Base-by-base conservation (phyloP, 2,797 vertebrate species). In the Rhodeus uyekii region DNA sequence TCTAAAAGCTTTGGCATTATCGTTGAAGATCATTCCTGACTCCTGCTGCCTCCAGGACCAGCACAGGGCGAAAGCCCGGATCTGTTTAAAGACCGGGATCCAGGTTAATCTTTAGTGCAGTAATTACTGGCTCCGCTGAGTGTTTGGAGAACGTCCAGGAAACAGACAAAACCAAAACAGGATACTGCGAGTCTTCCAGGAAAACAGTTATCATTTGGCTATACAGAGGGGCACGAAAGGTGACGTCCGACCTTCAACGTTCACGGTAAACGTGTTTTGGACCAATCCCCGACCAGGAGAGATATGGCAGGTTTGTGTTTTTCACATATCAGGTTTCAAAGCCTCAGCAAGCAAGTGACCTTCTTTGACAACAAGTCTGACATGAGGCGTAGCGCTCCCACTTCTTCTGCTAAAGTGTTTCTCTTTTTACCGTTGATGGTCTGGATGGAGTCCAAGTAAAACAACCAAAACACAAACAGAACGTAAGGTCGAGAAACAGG, bases 111-210 rank as follows among this genome's bases (percentile, higher is more conserved):
- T 81, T 72, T 69, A 77, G 71, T 61, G 60, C 48, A 69, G n/a
- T 61, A 72, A 73, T 78, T 72, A 81, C 44, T 39, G 44, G 46
- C 69, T 50, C 27, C 27, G 18, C 16, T 3, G 18, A 82, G 55
- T 73, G 10, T 39, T 50, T 63, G 69, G 76, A 68, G 50, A 53
- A 64, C 8, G 44, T 77, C 79, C 79, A 86, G 84, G 80, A 86
- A 87, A 84, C 53, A 69, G 64, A 82, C 53, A 48, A 76, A 78
- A 82, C 72, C 82, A 86, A 85, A 88, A 88, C 87, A 87, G 87
- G 87, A 88, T 85, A 80, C 67, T 13, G 67, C 60, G 64, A 73
- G 76, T 82, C 76, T 82, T 88, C 78, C 85, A 88, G 85, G 85
- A 88, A 86, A 88, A 80, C 34, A 24, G 63, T 61, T 69, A 80